Percentiles rank a stretch among this genome's conserved stretches.
These are phyloP conservation scores for Brachypterus glaber DNA, from an alignment of 2,888 invertebrate genomes.

Conservation along the genomic window DNA sequence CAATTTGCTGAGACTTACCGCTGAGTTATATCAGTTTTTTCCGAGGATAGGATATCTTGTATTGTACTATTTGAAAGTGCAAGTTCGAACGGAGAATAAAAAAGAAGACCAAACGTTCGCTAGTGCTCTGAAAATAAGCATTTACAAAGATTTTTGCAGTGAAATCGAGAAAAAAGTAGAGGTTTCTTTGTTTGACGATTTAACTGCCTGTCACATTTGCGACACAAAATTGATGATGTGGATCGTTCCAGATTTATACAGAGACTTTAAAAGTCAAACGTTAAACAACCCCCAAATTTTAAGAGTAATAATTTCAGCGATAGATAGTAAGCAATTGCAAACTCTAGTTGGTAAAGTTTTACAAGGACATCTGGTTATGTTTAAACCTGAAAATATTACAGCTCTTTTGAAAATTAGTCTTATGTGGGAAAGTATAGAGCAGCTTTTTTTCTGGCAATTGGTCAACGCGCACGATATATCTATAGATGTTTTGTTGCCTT, in stretches of 20 bases:
- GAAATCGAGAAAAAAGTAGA: constrained; percentile 63
- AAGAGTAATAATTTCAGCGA: constrained; percentile 79
- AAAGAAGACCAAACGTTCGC: constrained; percentile 41
- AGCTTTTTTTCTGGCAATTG: constrained; percentile 95
- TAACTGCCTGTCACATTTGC: constrained; percentile 80
- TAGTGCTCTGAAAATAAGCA: constrained; percentile 66
- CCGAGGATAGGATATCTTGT: constrained; percentile 74
- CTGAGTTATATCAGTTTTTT: constrained; percentile 66
- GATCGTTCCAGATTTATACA: constrained; percentile 86
- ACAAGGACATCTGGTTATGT: constrained; percentile 78
- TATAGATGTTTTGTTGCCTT: constrained; percentile 77
- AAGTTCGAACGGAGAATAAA: constrained; percentile 48
- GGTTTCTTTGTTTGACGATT: constrained; percentile 67
- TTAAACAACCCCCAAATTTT: constrained; percentile 82
- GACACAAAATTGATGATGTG: constrained; percentile 84
- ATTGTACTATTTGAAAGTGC: constrained; percentile 81
- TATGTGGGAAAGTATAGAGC: constrained; percentile 95
- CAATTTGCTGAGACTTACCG: constrained; percentile 61
- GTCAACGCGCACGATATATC: constrained; percentile 89
- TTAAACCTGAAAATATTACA: constrained; percentile 67
- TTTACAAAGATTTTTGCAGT: constrained; percentile 85
- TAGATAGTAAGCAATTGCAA: constrained; percentile 85
- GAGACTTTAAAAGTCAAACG: constrained; percentile 78
- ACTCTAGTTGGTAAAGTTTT: constrained; percentile 84
- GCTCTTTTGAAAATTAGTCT: constrained; percentile 73